Evolutionary conservation across 2,888 invertebrate genomes (phyloP).

Genomic region (Drosophila putrida): DNA sequence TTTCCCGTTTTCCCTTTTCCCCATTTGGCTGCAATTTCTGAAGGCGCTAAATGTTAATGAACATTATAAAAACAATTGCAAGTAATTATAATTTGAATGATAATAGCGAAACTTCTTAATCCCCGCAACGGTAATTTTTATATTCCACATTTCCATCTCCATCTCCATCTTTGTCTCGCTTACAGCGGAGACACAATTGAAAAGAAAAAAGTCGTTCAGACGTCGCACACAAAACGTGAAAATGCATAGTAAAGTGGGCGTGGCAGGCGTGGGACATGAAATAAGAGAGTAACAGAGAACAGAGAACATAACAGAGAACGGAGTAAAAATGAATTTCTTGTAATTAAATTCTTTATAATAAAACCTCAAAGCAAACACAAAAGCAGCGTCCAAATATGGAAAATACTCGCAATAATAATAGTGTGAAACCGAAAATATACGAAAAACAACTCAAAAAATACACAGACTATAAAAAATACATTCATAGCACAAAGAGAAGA

Average conservation of each 20-base stretch:
- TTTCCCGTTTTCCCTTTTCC: constrained; percentile 2
- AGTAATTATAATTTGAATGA: constrained; percentile 82
- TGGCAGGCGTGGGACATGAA: constrained; percentile 36
- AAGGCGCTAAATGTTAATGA: constrained; percentile 80
- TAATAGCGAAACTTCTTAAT: constrained; percentile 81
- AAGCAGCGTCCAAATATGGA: constrained; percentile 36
- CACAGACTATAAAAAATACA: constrained; percentile 4
- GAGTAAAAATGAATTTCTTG: constrained; percentile 40
- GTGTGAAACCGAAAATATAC: constrained; percentile 19
- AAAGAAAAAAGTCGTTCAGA: constrained; percentile 39
- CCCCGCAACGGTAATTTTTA: constrained; percentile 80
- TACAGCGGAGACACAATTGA: constrained; percentile 58
- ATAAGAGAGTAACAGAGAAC: constrained; percentile 19
- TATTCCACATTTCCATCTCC: constrained; percentile 28
- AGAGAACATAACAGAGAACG: constrained; percentile 1
- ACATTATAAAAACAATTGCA: constrained; percentile 81
- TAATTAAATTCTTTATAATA: constrained; percentile 64
- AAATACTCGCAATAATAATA: constrained; percentile 30
- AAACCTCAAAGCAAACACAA: constrained; percentile 60
- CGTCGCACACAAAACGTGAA: constrained; percentile 41
- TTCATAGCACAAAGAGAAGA: constrained; percentile 5
- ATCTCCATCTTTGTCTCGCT: constrained; percentile 10
- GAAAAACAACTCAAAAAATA: background rate
- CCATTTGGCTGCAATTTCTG: constrained; percentile 66
- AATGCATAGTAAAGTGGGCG: constrained; percentile 59